phyloP scores from a whole-genome alignment of 2,113 vertebrate species.

The Chaetodon auriga region DNA sequence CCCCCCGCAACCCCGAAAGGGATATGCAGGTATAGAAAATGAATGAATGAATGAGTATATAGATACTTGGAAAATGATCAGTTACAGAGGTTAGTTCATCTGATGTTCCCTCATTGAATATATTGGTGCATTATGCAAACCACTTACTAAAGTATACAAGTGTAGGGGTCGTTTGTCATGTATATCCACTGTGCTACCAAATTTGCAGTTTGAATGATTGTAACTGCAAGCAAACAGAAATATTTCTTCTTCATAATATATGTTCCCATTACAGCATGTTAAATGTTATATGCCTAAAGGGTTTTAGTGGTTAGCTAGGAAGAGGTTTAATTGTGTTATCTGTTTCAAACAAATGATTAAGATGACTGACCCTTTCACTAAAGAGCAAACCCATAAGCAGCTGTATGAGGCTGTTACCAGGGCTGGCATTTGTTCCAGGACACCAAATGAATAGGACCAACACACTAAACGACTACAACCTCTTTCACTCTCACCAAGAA shows the following conservation, averaged over 20 bases:
- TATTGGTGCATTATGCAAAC: not conserved
- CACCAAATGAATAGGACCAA: not conserved
- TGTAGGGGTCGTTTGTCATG: not conserved
- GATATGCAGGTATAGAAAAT: too few species aligned
- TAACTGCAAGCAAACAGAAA: constrained; percentile 9
- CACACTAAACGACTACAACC: not conserved
- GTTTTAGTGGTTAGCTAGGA: constrained; percentile 5
- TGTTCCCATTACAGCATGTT: constrained; percentile 12
- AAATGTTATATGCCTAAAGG: not conserved
- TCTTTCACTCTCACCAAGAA: not conserved
- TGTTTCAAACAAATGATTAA: constrained; percentile 3
- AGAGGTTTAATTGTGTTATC: constrained; percentile 15
- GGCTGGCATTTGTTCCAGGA: not conserved
- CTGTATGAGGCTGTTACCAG: not conserved
- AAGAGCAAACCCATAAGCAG: not conserved
- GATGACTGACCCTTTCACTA: constrained; percentile 5
- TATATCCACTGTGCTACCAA: not conserved
- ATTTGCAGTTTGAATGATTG: not conserved
- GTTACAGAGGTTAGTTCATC: not conserved
- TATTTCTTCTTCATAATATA: constrained; percentile 5
- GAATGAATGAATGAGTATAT: too few species aligned
- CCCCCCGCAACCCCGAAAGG: too few species aligned
- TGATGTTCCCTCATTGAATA: not conserved
- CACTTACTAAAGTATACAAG: not conserved
- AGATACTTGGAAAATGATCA: too few species aligned